Conservation (phyloP, 1,140 invertebrate species). For the Popillia japonica region DNA sequence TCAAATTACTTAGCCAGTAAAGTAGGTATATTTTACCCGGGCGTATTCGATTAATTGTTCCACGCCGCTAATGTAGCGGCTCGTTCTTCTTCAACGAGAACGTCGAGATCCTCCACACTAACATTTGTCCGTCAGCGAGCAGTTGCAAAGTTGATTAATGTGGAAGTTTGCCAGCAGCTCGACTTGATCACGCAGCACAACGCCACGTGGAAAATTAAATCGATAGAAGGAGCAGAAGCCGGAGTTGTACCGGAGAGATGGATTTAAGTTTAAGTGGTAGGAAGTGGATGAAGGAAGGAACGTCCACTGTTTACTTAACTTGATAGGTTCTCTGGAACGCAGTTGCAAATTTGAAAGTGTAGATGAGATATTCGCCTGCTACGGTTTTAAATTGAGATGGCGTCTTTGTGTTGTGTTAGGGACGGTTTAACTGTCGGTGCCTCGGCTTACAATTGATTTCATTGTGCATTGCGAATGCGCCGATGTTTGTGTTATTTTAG, state of each 20-base stretch:
- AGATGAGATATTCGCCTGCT: too few relatives aligned
- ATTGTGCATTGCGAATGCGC: too few relatives aligned
- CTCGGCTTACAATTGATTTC: too few relatives aligned
- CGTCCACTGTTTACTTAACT: slow-evolving; percentile 2
- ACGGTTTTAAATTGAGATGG: too few relatives aligned
- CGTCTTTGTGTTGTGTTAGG: too few relatives aligned
- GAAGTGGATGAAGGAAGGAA: too few relatives aligned
- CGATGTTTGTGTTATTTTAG: too few relatives aligned
- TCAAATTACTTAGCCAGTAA: too few relatives aligned
- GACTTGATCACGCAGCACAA: not conserved
- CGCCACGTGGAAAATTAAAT: not conserved
- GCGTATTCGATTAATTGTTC: not conserved
- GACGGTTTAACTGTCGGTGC: too few relatives aligned
- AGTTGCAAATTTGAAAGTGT: not conserved
- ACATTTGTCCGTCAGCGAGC: not conserved
- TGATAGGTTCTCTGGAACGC: not conserved
- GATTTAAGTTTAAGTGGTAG: not conserved
- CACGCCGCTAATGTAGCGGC: not conserved
- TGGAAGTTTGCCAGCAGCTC: not conserved
- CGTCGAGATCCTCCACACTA: not conserved
- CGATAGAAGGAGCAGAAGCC: too few relatives aligned
- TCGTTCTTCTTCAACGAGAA: too few relatives aligned
- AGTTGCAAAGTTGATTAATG: slow-evolving; percentile 19
- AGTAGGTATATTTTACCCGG: not conserved
- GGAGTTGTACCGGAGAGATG: not conserved